Evolutionary conservation across 2,888 invertebrate species (phyloP), one percentile per base, ranked within the genome.

Genomic region (Heliconius ismenius): DNA sequence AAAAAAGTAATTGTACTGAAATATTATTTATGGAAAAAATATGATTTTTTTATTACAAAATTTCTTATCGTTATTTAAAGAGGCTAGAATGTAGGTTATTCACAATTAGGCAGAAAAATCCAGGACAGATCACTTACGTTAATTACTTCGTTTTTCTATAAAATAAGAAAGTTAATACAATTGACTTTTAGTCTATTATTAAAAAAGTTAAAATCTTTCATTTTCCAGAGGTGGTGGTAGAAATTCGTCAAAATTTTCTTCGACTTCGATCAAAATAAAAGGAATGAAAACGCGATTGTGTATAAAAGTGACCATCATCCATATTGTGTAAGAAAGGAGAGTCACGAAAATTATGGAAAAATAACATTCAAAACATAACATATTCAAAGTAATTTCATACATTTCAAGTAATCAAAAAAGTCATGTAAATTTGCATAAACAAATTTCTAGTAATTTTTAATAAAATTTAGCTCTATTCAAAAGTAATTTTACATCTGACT

Each of bases 281-380:
- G 77, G 75, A 58, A 76, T 70, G 69, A 81, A 82, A 1, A 77
- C 26, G 49, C 75, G 78, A 67, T 83, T 74, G 68, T 85, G 85
- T 2, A 86, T 65, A 21, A 82, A 83, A 11, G 77, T 62, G 11
- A 87, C 82, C 0, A 83, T 60, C 7, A 78, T 81, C 85, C 86
- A 87, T 7, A 88, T 77, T 3, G 81, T 73, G 78, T 86, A 87
- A 54, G 86, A 89, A 10, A 88, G 76, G 1, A 87, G 39, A 0
- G 85, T 83, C 3, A 88, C 86, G n/a, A 90, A 79, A 74, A 83
- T 82, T 78, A 90, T 81, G 3, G 87, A 82, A 10, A 87, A 21
- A 64, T 88, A 86, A 60, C 88, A 87, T 9, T 81, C 82, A 0
- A 86, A 43, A 21, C 82, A 78, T 68, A 82, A 84, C 28, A 75